These are phyloP conservation scores for Rotaria socialis DNA, from an alignment of 2,888 invertebrate genomes.

Conservation along the genomic window DNA sequence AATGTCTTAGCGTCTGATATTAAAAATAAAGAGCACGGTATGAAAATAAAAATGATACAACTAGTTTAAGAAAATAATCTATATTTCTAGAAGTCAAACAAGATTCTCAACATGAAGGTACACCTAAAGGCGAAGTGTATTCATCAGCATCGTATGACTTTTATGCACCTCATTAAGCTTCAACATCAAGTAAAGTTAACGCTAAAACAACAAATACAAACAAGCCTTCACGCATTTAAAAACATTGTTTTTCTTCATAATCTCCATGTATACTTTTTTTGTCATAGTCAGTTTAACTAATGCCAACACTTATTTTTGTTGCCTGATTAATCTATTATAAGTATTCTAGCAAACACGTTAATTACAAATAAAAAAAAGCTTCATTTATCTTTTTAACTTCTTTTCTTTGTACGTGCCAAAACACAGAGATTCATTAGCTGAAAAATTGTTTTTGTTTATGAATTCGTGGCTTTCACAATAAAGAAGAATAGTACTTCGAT, in stretches of 20 bases:
- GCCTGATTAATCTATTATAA: too few relatives aligned
- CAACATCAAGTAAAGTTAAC: neutral
- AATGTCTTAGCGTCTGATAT: neutral
- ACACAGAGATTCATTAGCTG: too few relatives aligned
- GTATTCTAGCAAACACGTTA: too few relatives aligned
- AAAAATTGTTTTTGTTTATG: too few relatives aligned
- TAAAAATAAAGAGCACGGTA: neutral
- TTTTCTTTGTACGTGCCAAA: too few relatives aligned
- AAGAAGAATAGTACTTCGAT: too few relatives aligned
- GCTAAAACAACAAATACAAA: neutral
- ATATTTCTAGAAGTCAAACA: neutral
- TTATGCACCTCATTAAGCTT: neutral
- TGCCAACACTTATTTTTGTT: too few relatives aligned
- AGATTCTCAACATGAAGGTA: neutral
- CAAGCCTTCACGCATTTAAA: neutral
- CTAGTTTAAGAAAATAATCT: too few relatives aligned
- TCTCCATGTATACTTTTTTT: neutral
- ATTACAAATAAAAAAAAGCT: neutral
- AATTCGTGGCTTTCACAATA: too few relatives aligned
- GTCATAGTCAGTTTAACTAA: too few relatives aligned
- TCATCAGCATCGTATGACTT: neutral
- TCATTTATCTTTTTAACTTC: neutral
- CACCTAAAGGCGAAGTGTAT: too few relatives aligned
- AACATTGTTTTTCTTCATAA: neutral
- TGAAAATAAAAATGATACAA: too few relatives aligned